A percentile compares a stretch with the other conserved stretches of the same genome.
phyloP scores from a whole-genome alignment of 2,797 vertebrate species.

The Sus cebifrons region DNA sequence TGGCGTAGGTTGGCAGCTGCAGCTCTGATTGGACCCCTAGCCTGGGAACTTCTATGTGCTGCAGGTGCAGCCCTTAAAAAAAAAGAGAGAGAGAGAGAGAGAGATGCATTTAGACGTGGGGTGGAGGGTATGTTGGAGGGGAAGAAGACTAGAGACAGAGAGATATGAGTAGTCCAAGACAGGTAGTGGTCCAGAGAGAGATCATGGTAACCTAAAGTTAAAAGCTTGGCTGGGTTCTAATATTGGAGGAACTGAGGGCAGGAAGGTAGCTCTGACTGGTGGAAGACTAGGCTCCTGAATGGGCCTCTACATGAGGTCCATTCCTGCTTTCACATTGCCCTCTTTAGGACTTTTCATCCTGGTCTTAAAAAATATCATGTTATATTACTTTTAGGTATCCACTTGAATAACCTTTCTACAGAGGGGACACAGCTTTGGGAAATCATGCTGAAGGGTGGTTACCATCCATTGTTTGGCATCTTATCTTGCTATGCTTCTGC shows the following conservation, averaged over 20 bases:
- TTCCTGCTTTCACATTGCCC: background rate
- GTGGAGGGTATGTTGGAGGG: background rate
- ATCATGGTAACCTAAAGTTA: background rate
- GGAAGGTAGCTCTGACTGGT: background rate
- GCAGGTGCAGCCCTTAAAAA: too few species aligned
- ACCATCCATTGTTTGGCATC: fast-evolving
- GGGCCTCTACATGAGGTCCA: background rate
- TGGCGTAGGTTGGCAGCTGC: too few species aligned
- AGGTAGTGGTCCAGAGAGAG: background rate
- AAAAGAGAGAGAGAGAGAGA: background rate
- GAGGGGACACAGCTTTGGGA: background rate
- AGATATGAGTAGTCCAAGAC: background rate
- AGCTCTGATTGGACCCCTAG: too few species aligned
- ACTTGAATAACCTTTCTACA: background rate
- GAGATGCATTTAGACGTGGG: too few species aligned
- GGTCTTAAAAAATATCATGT: background rate
- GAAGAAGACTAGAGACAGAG: background rate
- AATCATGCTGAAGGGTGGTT: background rate
- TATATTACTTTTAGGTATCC: background rate
- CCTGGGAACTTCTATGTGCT: too few species aligned
- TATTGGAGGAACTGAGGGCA: background rate
- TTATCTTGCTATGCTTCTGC: background rate
- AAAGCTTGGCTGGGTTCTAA: background rate
- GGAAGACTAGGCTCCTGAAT: background rate
- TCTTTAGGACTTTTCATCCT: background rate